A percentile compares a stretch with the other conserved stretches of the same genome.
Evolutionary conservation across 2,888 invertebrate species (phyloP).

Genomic region (Lypha dubia): DNA sequence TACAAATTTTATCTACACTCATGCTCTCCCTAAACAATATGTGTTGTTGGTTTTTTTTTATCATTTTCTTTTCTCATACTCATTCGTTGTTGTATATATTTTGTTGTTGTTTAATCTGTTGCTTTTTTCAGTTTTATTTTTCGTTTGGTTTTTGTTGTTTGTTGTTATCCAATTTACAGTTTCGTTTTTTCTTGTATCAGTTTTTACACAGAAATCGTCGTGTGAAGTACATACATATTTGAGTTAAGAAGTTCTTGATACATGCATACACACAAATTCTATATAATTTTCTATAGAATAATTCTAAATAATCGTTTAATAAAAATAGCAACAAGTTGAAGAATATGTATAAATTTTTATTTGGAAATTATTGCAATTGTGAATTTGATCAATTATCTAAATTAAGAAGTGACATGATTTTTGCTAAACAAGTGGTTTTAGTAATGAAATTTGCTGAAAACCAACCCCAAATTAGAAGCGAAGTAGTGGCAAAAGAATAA

Average conservation of each 20-base stretch:
- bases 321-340: background rate
- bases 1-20: conserved; percentile 47
- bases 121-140: too few relatives aligned
- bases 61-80: conserved; percentile 15
- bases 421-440: conserved; percentile 33
- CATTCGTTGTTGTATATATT: conserved; percentile 4
- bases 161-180: conserved; percentile 72
- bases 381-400: conserved; percentile 11
- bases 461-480: conserved; percentile 5
- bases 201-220: conserved; percentile 71
- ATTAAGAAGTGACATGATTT: background rate
- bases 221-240: conserved; percentile 62
- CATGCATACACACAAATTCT: too few relatives aligned
- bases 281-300: too few relatives aligned
- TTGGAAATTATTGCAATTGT: background rate
- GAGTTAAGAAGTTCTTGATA: background rate
- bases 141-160: conserved; percentile 52
- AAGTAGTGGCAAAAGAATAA: conserved; percentile 21
- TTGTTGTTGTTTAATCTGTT: conserved; percentile 46
- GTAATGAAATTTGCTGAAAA: conserved; percentile 30
- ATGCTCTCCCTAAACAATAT: conserved; percentile 7
- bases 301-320: background rate
- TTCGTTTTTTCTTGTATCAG: conserved; percentile 64
- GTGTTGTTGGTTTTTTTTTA: conserved; percentile 16
- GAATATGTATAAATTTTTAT: background rate